Evolutionary conservation across 2,888 invertebrate species (phyloP).

Genomic region (Cerastis leucographa): DNA sequence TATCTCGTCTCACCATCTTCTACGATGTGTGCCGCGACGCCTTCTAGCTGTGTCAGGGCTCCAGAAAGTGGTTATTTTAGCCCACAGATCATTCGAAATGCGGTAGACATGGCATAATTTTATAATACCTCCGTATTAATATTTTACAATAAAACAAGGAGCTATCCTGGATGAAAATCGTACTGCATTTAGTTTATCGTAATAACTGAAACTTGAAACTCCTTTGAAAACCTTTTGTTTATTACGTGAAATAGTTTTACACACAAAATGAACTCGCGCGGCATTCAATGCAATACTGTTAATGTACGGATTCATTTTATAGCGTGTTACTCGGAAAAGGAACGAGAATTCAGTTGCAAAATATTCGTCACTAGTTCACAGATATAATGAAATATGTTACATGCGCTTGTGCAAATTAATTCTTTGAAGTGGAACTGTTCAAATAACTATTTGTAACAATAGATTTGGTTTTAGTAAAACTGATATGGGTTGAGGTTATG

Average conservation of each 20-base stretch:
- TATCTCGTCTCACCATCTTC: too few relatives aligned
- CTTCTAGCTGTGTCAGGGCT: too few relatives aligned
- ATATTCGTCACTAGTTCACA: constrained; percentile 3
- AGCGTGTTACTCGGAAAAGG: constrained; percentile 27
- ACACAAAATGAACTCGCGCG: constrained; percentile 13
- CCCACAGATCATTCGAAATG: too few relatives aligned
- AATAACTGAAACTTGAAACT: constrained; percentile 18
- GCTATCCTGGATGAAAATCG: neutral
- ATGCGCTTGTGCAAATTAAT: constrained; percentile 14
- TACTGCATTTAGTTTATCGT: constrained; percentile 6
- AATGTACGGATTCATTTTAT: constrained; percentile 24
- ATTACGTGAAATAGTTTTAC: constrained; percentile 15
- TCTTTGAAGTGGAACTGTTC: neutral
- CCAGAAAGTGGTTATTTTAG: too few relatives aligned
- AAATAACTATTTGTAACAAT: neutral
- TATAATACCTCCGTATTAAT: neutral
- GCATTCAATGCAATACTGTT: constrained; percentile 31
- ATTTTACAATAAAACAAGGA: neutral
- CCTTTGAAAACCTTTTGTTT: constrained; percentile 4
- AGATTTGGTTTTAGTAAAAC: neutral
- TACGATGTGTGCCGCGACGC: too few relatives aligned
- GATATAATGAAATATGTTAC: constrained; percentile 23
- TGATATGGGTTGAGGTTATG: neutral
- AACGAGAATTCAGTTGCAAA: constrained; percentile 24
- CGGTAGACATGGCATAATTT: too few relatives aligned